Evolutionary conservation across 2,888 invertebrate species (phyloP).

Genomic region (Drosophila antonietae): DNA sequence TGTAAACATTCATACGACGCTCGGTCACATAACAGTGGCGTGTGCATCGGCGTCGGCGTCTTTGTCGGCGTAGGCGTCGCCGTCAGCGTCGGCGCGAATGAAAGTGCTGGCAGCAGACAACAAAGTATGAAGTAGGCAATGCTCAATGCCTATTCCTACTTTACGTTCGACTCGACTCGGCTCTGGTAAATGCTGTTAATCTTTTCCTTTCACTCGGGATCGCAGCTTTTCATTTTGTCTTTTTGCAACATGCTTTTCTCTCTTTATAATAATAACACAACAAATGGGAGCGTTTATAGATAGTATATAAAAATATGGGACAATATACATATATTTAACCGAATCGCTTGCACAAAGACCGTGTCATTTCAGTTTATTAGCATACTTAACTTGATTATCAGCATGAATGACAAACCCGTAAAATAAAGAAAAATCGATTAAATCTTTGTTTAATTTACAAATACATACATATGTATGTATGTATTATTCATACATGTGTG

Average conservation of each 20-base stretch:
- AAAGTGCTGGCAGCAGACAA: conserved; percentile 20
- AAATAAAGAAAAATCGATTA: conserved; percentile 23
- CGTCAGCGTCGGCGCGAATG: conserved; percentile 16
- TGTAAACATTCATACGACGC: conserved; percentile 11
- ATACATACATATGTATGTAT: background rate
- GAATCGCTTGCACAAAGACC: conserved; percentile 47
- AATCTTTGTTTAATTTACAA: background rate
- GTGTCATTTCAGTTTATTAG: conserved; percentile 77
- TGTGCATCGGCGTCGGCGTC: background rate
- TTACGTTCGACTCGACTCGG: background rate
- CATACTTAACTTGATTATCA: conserved; percentile 62
- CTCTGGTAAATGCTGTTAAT: background rate
- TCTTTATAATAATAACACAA: background rate
- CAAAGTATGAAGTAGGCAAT: conserved; percentile 6
- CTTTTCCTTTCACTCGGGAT: conserved; percentile 14
- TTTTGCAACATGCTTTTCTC: background rate
- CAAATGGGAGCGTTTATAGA: background rate
- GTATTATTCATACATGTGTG: background rate
- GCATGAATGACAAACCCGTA: conserved; percentile 9
- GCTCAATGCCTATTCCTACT: background rate
- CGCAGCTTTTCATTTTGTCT: background rate
- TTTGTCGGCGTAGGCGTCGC: background rate
- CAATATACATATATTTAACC: background rate
- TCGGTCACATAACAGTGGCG: conserved; percentile 46
- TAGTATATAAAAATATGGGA: background rate